A percentile compares a stretch with the other conserved stretches of the same genome.
Conservation (phyloP, 2,797 vertebrate genomes). For the Manis crassicaudata region DNA sequence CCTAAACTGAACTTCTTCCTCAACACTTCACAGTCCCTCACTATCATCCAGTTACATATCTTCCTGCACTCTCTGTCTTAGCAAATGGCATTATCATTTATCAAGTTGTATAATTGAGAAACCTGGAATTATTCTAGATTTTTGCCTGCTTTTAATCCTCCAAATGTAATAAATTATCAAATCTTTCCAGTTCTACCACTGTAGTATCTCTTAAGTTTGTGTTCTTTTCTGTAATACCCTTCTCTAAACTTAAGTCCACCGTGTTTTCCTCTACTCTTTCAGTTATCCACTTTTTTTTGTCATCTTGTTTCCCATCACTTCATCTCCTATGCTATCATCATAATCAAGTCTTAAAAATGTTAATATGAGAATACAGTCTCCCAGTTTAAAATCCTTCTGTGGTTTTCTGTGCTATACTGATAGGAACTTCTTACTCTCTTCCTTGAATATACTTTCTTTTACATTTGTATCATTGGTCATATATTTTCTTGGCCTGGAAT, state of each 20-base stretch:
- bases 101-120: not conserved
- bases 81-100: not conserved
- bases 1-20: conserved; percentile 8
- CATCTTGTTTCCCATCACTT: not conserved
- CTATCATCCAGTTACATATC: not conserved
- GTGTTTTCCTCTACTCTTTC: not conserved
- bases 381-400: conserved; percentile 1
- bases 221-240: not conserved
- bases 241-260: not conserved
- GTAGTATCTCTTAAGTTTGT: not conserved
- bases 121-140: not conserved
- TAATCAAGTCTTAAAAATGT: not conserved
- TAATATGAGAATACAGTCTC: not conserved
- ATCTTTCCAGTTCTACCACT: not conserved
- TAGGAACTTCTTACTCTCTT: not conserved
- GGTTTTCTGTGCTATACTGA: not conserved
- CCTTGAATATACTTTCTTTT: conserved; percentile 12
- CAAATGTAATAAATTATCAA: not conserved
- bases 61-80: not conserved
- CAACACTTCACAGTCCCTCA: not conserved
- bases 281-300: not conserved
- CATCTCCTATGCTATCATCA: not conserved
- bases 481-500: too few species aligned
- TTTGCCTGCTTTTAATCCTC: conserved; percentile 1
- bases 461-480: too few species aligned